Percentiles rank a stretch among this genome's conserved stretches.
Conservation (phyloP, 2,113 vertebrate genomes). For the Malaclemys terrapin region DNA sequence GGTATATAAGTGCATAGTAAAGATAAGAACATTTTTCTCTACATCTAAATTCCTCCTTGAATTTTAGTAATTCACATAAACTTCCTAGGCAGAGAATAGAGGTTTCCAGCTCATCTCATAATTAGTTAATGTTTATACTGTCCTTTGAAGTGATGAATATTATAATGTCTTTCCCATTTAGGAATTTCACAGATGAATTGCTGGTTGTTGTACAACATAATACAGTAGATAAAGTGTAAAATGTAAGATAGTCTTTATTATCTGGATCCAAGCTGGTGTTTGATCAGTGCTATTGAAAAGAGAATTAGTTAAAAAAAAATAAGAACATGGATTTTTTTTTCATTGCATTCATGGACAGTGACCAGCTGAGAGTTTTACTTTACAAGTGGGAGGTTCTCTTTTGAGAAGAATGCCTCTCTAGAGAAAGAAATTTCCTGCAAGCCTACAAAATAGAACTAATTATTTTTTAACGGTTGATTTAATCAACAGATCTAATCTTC, state of each 20-base stretch:
- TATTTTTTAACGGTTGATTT: not conserved
- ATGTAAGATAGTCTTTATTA: not conserved
- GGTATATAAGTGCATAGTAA: not conserved
- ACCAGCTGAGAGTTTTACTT: not conserved
- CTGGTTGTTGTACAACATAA: not conserved
- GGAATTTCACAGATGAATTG: slow-evolving; percentile 23
- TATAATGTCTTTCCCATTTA: not conserved
- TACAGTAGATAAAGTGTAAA: slow-evolving; percentile 4
- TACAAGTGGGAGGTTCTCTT: not conserved
- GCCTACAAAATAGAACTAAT: not conserved
- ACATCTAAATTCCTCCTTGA: not conserved
- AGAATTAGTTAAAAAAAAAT: not conserved
- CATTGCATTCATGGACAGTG: not conserved
- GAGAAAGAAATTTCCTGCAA: not conserved
- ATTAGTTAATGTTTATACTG: slow-evolving; percentile 5
- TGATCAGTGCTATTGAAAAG: not conserved
- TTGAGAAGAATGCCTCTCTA: not conserved
- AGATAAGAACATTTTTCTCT: not conserved
- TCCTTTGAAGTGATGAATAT: not conserved
- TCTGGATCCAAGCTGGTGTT: not conserved
- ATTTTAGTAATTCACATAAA: not conserved
- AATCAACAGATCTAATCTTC: not conserved
- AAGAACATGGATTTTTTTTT: not conserved
- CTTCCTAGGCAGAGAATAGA: not conserved
- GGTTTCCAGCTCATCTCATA: not conserved